Conservation (phyloP, 2,888 invertebrate species). For the Microctonus hyperodae region DNA sequence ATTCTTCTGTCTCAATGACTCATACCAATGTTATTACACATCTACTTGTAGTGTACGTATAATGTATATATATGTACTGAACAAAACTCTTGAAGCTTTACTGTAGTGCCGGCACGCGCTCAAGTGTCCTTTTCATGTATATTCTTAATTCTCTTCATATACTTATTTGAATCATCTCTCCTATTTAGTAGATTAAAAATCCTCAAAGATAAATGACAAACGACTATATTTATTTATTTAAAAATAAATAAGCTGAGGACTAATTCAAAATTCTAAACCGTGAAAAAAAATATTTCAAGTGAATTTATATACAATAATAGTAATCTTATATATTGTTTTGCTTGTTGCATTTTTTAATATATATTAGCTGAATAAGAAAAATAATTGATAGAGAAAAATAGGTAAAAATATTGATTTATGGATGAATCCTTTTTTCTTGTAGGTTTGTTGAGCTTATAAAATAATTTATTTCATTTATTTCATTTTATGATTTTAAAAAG, state of each 20-base stretch:
- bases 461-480: no score
- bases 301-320: no score
- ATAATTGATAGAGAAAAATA: not conserved
- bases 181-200: not conserved
- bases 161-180: not conserved
- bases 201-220: not conserved
- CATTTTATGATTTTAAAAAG: no score
- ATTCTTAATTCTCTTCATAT: conserved; percentile 8
- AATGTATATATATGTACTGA: not conserved
- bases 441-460: not conserved
- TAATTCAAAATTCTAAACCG: no score
- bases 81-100: conserved; percentile 22
- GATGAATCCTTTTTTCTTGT: no score
- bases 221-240: not conserved
- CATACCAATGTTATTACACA: not conserved
- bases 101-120: conserved; percentile 33
- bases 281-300: not conserved
- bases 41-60: not conserved
- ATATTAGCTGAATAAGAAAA: not conserved
- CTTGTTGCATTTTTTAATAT: not conserved
- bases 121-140: conserved; percentile 23
- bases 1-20: conserved; percentile 17
- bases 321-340: not conserved
- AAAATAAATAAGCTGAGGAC: not conserved
- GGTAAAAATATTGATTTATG: no score